A percentile compares a stretch with the other conserved stretches of the same genome.
These are phyloP conservation scores for Rhabdornis inornatus DNA, from an alignment of 2,113 vertebrate species.

Conservation along the genomic window DNA sequence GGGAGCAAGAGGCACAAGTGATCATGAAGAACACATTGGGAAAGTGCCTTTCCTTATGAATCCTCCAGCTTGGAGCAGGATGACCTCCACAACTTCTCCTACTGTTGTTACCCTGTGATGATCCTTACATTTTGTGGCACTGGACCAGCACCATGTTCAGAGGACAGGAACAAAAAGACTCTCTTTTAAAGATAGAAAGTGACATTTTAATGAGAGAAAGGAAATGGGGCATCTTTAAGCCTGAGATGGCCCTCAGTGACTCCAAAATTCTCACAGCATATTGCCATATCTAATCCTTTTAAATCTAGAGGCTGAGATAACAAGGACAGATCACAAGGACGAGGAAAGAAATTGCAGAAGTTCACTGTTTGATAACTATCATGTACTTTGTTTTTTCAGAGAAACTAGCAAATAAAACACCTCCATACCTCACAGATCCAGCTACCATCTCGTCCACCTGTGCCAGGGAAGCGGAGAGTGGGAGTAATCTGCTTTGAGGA, in stretches of 20 bases:
- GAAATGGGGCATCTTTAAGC: background rate
- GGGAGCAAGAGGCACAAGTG: background rate
- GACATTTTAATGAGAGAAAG: background rate
- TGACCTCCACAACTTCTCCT: background rate
- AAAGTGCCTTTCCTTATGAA: background rate
- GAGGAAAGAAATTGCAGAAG: background rate
- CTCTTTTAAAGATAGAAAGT: background rate
- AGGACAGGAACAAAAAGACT: background rate
- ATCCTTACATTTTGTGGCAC: background rate
- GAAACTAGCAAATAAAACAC: background rate
- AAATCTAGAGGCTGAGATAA: background rate
- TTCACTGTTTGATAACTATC: background rate
- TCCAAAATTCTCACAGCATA: background rate
- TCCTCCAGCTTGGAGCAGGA: background rate
- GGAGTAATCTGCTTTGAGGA: background rate
- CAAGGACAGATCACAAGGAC: background rate
- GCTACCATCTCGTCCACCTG: background rate
- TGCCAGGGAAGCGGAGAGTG: background rate
- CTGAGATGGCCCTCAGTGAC: background rate
- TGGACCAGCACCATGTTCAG: background rate
- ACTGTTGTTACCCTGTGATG: background rate
- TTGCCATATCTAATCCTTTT: background rate
- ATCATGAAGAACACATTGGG: rapidly evolving
- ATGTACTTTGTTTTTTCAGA: background rate
- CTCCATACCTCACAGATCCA: background rate